Base-by-base conservation (phyloP, 1,140 invertebrate genomes). In the Ceratina japonica region DNA sequence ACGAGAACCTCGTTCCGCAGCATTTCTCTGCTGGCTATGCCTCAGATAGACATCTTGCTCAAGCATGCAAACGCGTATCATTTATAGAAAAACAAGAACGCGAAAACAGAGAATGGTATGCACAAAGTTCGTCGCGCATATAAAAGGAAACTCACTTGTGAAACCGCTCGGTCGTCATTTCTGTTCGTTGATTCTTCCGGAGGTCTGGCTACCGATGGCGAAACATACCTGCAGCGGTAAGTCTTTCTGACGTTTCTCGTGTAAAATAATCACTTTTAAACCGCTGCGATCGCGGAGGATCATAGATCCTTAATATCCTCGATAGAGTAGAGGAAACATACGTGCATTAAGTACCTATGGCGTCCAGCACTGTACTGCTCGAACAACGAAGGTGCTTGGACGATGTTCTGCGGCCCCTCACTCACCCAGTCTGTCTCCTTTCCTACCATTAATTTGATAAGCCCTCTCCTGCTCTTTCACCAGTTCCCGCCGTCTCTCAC, bases 101-200 rank as follows among this genome's bases (percentile, higher is more conserved):
- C 37, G 63, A 80, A 73, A 80, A 52, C 44, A 52, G 18, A 51
- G n/a, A 24, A 58, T 27, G 52, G 13, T 77, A 49, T 51, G 49
- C 16, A 13, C 12, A 69, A 52, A 73, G 31, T 59, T 37, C 56
- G 58, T 54, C 52, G 10, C 49, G 54, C 8, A 44, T 49, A 61
- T 24, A 61, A 72, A 72, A 71, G 63, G 77, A 68, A 73, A 91
- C 90, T 91, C 89, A 92, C 91, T 91, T 91, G 88, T 92, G 90
- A 89, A 92, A 92, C 80, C 91, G 88, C 51, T 92, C 91, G 76
- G 90, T 89, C 79, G 90, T 89, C 91, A 92, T 92, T 44, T 65
- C 82, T 90, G 75, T 37, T 58, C 16, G n/a, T 31, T 37, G 16
- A 24, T 37, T 52, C 31, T 79, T 59, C 31, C 24, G 52, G 22